Evolutionary conservation across 2,888 invertebrate genomes (phyloP), one percentile per base, ranked within the genome.

Genomic region (Diogma glabrata): DNA sequence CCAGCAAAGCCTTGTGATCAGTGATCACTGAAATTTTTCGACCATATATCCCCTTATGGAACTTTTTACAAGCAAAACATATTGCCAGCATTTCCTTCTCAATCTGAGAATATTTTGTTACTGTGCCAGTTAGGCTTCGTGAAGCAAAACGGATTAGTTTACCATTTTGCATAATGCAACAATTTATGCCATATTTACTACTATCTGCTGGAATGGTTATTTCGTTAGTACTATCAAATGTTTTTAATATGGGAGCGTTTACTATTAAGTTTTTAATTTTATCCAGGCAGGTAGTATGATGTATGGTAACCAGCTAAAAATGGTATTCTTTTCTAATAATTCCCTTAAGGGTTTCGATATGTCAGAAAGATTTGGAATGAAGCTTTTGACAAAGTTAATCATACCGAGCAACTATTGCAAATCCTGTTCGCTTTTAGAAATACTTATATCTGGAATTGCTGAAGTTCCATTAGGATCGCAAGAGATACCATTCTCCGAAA

Each of bases 381-480:
- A 56, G 14, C 10, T 40, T 36, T 52, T 38, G 9, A 53, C 46
- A 51, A 54, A 56, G 53, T 56, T 56, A 9, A 57, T 40, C 52
- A 56, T 56, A 26, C 55, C 38, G 3, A 56, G 51, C 6, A 38
- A 17, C 9, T 38, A 17, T 5, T 38, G 38, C 17, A 38, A 38
- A 38, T 38, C 17, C 4, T 17, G 10, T 4, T 38, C 17, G 17
- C 9, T 16, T 38, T 17, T 14, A 16, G 38, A 17, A 17, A 17
- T 38, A 10, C 17, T 17, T 38, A n/a, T n/a, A n/a, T n/a, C n/a
- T n/a, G n/a, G n/a, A n/a, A n/a, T n/a, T n/a, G n/a, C n/a, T n/a
- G n/a, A 17, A 14, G 17, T 38, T 38, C 38, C 17, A 16, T 38
- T 14, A 10, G 16, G 38, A 17, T 38, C 38, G 17, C 38, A 38